Evolutionary conservation across 2,113 vertebrate species (phyloP).

Genomic region (Gorsachius goisagi): DNA sequence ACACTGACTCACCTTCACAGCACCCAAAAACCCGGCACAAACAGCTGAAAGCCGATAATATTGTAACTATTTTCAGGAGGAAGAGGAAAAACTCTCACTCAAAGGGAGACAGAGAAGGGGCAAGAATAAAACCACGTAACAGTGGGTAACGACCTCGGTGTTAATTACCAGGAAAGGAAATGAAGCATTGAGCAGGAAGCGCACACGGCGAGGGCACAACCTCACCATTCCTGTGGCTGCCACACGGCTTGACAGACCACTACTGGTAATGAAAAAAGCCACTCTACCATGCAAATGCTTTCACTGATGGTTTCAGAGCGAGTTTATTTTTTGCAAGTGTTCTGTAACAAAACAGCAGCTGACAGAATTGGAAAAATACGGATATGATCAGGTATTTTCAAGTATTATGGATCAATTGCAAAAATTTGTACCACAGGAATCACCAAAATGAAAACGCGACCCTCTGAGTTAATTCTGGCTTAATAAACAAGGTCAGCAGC

Average conservation of each 20-base stretch:
- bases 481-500: not conserved
- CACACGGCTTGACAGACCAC: not conserved
- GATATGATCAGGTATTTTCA: not conserved
- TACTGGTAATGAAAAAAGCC: not conserved
- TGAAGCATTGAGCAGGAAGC: not conserved
- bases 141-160: not conserved
- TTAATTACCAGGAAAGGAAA: not conserved
- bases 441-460: not conserved
- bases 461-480: conserved; percentile 26
- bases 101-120: not conserved
- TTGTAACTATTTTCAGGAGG: not conserved
- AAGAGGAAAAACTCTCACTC: not conserved
- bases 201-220: rapidly evolving
- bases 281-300: not conserved
- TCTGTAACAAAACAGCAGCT: not conserved
- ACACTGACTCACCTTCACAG: not conserved
- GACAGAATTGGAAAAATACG: not conserved
- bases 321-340: not conserved
- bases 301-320: not conserved
- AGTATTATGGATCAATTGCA: not conserved
- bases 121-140: not conserved
- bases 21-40: not conserved
- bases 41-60: not conserved
- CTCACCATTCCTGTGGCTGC: not conserved
- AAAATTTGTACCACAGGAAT: not conserved